Percentiles rank a stretch among this genome's conserved stretches.
Conservation (phyloP, 1,140 invertebrate genomes). For the Gyrodactylus bullatarudis region DNA sequence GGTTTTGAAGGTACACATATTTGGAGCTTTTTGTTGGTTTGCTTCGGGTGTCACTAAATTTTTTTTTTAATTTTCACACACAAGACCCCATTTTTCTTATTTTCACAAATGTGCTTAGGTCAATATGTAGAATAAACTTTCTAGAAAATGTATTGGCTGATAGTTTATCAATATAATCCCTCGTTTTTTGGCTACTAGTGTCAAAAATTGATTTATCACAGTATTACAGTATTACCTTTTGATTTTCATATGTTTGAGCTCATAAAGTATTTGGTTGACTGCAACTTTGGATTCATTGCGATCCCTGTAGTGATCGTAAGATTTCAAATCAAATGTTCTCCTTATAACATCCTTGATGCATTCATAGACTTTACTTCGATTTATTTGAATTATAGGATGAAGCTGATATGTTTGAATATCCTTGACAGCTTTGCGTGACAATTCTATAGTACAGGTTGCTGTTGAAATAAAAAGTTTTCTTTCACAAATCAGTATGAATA, state of each 20-base stretch:
- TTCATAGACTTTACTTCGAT: neutral
- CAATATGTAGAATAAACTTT: too few relatives aligned
- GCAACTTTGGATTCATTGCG: neutral
- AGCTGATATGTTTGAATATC: neutral
- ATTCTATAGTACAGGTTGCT: neutral
- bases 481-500: neutral
- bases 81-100: too few relatives aligned
- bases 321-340: neutral
- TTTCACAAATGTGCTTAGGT: too few relatives aligned
- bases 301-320: neutral
- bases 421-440: neutral
- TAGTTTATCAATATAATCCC: too few relatives aligned
- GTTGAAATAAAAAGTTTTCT: neutral
- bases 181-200: too few relatives aligned
- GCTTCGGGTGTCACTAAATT: too few relatives aligned
- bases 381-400: neutral
- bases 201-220: neutral
- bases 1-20: too few relatives aligned
- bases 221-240: neutral
- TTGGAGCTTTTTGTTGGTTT: too few relatives aligned
- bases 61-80: too few relatives aligned
- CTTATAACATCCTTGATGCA: neutral
- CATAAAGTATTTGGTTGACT: neutral
- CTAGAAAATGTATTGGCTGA: too few relatives aligned
- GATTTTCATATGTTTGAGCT: neutral